These are phyloP conservation scores for Cardinalis cardinalis DNA, from an alignment of 2,113 vertebrate genomes.

Conservation along the genomic window DNA sequence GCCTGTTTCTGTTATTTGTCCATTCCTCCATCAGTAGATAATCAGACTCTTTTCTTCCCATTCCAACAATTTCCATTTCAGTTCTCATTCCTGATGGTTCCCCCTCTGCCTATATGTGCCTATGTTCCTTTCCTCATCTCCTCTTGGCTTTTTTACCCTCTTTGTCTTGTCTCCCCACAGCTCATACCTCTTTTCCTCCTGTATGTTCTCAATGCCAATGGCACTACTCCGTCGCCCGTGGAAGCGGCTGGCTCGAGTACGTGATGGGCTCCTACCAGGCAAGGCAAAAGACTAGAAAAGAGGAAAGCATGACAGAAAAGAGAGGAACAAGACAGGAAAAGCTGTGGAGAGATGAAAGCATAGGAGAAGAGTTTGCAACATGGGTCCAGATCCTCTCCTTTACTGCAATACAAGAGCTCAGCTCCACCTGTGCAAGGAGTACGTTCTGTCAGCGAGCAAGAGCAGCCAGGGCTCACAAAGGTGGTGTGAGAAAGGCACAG, in stretches of 20 bases:
- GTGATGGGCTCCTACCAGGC: slow-evolving; percentile 67
- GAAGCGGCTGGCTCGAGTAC: slow-evolving; percentile 67
- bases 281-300: slow-evolving; percentile 70
- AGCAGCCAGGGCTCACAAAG: background rate
- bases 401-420: background rate
- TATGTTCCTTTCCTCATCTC: background rate
- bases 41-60: background rate
- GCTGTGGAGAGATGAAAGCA: background rate
- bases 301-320: slow-evolving; percentile 14
- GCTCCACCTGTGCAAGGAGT: background rate
- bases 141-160: background rate
- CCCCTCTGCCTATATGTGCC: background rate
- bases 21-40: background rate
- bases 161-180: background rate
- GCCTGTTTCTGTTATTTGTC: background rate
- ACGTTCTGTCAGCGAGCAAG: background rate
- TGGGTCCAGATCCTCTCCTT: background rate
- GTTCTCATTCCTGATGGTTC: background rate
- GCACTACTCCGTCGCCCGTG: slow-evolving; percentile 87
- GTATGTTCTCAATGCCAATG: slow-evolving; percentile 92
- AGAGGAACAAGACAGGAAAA: background rate
- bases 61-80: background rate
- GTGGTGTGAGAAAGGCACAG: background rate
- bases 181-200: slow-evolving; percentile 89
- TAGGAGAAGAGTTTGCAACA: background rate